Base-by-base conservation (phyloP, 2,888 invertebrate species). In the Lathronympha strigana region DNA sequence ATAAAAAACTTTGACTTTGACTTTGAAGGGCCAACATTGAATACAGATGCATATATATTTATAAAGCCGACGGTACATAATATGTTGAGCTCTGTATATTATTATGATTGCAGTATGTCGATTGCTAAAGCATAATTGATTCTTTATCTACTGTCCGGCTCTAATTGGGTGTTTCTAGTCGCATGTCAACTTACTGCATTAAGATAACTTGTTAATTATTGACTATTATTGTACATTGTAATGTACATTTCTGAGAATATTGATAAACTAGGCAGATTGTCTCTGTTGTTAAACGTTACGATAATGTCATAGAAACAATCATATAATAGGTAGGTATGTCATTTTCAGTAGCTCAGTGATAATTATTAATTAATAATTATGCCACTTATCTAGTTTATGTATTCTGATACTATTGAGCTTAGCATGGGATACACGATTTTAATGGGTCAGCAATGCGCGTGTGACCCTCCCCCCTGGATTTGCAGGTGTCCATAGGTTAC, bases 81-180 rank as follows among this genome's bases (percentile, higher is more conserved):
- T n/a, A n/a, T n/a, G n/a, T n/a, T n/a, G n/a, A n/a, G n/a, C n/a
- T n/a, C n/a, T n/a, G n/a, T n/a, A n/a, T n/a, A n/a, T n/a, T n/a
- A n/a, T n/a, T n/a, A n/a, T n/a, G n/a, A n/a, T n/a, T n/a, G n/a
- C n/a, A n/a, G n/a, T n/a, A n/a, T n/a, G n/a, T n/a, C 40, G 17
- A 17, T 40, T 40, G 40, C 17, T 28, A 15, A 15, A 28, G 31
- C 5, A 5, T 31, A 50, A 31, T 50, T 31, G 50, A 50, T 31
- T 17, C 11, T 4, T 28, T 31, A 50, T 49, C 50, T 11, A 11
- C 15, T 8, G 23, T 15, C 53, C 33, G 36, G 38, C 21, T 54
- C 53, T 23, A 54, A 54, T 54, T 54, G 21, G 9, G 23, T 23
- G 31, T 49, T 49, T 51, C 51, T 54, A 54, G 53, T 8, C 5